phyloP scores from a whole-genome alignment of 2,113 vertebrate species.

The Mustela lutreola region DNA sequence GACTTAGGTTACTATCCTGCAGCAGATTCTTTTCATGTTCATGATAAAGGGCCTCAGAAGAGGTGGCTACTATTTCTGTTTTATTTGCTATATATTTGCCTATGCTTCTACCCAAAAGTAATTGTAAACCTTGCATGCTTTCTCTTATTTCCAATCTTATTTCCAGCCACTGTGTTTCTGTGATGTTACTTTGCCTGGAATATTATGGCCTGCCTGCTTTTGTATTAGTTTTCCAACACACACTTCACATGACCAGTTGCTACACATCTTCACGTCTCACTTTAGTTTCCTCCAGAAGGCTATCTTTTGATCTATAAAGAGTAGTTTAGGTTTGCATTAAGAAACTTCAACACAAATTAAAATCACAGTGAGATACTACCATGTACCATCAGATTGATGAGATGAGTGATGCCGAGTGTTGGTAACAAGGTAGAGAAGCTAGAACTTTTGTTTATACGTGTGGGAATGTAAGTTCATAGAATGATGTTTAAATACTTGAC shows the following conservation, averaged over 20 bases:
- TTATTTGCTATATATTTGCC: background rate
- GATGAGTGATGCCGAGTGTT: background rate
- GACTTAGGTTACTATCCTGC: background rate
- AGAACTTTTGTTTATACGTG: background rate
- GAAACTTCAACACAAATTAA: background rate
- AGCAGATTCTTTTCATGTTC: background rate
- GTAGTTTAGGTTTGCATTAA: background rate
- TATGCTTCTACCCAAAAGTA: background rate
- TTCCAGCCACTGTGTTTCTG: background rate
- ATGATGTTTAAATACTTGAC: conserved; percentile 34
- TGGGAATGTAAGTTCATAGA: background rate
- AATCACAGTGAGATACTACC: background rate
- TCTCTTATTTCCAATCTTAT: background rate
- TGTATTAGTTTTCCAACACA: background rate
- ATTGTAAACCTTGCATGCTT: background rate
- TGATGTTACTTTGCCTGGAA: background rate
- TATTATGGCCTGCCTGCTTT: background rate
- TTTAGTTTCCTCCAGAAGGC: conserved; percentile 8
- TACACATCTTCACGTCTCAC: background rate
- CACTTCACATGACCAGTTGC: background rate
- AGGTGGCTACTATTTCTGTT: background rate
- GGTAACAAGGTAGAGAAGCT: background rate
- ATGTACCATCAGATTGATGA: background rate
- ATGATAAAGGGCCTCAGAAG: background rate
- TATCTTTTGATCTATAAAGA: background rate